Conservation (phyloP, 2,797 vertebrate genomes). For the Sebastes glaucus region DNA sequence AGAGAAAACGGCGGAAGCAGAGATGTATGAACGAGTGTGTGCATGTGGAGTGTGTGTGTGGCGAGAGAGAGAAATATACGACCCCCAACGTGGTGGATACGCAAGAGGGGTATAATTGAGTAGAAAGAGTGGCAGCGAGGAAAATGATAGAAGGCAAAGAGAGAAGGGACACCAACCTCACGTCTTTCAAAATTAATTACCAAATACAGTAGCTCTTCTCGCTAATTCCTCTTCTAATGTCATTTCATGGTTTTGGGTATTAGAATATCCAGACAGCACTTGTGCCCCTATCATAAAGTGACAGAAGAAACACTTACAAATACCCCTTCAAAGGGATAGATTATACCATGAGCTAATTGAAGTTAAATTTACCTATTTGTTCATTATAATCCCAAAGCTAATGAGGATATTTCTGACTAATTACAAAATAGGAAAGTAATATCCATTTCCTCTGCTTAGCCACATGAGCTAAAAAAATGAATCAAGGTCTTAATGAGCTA, state of each 20-base stretch:
- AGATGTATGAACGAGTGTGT: constrained; percentile 35
- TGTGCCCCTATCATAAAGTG: constrained; percentile 58
- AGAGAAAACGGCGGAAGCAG: constrained; percentile 22
- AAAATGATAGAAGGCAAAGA: constrained; percentile 62
- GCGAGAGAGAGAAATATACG: constrained; percentile 21
- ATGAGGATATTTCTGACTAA: constrained; percentile 81
- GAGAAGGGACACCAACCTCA: constrained; percentile 54
- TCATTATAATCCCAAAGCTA: constrained; percentile 79
- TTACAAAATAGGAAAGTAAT: constrained; percentile 81
- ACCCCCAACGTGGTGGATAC: constrained; percentile 33
- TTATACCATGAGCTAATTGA: constrained; percentile 77
- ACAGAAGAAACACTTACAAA: constrained; percentile 66
- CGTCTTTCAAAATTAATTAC: constrained; percentile 81
- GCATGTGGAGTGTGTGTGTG: constrained; percentile 30
- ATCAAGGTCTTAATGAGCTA: constrained; percentile 79
- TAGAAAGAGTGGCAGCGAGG: constrained; percentile 58
- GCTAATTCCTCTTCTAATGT: constrained; percentile 76
- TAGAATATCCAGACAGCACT: constrained; percentile 67
- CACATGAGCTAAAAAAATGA: constrained; percentile 68
- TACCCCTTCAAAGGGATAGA: constrained; percentile 61
- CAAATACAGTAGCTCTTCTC: constrained; percentile 62
- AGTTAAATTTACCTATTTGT: constrained; percentile 83
- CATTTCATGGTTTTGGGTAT: constrained; percentile 72
- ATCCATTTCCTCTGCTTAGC: constrained; percentile 71
- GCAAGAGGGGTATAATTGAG: constrained; percentile 59